Evolutionary conservation across 1,140 invertebrate genomes (phyloP).

Genomic region (Oreohelix idahoensis): DNA sequence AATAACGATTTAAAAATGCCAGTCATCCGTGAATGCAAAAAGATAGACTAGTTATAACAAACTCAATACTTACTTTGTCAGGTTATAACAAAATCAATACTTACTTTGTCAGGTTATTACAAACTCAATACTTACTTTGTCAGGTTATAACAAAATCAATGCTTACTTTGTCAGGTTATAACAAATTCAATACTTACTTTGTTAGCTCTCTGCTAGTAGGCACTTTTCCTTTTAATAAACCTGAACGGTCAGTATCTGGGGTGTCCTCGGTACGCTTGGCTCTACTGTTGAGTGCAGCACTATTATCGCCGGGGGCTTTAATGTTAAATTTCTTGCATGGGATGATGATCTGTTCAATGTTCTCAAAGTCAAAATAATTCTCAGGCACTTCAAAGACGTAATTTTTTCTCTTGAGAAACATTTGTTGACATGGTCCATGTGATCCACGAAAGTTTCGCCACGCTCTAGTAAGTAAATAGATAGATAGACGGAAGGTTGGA

Average conservation of each 20-base stretch:
- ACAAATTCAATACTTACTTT: neutral
- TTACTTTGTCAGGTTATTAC: too few relatives aligned
- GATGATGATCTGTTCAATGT: neutral
- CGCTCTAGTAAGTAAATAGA: neutral
- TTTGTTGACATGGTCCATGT: neutral
- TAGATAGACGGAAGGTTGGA: neutral
- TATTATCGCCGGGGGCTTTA: neutral
- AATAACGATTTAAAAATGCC: too few relatives aligned
- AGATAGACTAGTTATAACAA: too few relatives aligned
- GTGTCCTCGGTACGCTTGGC: neutral
- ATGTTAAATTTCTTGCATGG: neutral
- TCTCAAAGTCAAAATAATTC: constrained; percentile 13
- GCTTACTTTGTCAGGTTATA: too few relatives aligned
- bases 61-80: too few relatives aligned
- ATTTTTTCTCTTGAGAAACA: neutral
- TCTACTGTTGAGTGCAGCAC: neutral
- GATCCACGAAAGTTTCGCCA: neutral
- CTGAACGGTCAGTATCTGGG: neutral
- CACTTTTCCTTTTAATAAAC: neutral
- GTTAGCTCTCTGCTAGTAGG: neutral
- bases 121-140: too few relatives aligned
- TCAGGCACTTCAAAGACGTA: constrained; percentile 8
- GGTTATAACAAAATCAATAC: too few relatives aligned
- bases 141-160: too few relatives aligned
- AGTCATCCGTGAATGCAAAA: too few relatives aligned